Conservation (phyloP, 2,888 invertebrate genomes). For the Heliconius erato region DNA sequence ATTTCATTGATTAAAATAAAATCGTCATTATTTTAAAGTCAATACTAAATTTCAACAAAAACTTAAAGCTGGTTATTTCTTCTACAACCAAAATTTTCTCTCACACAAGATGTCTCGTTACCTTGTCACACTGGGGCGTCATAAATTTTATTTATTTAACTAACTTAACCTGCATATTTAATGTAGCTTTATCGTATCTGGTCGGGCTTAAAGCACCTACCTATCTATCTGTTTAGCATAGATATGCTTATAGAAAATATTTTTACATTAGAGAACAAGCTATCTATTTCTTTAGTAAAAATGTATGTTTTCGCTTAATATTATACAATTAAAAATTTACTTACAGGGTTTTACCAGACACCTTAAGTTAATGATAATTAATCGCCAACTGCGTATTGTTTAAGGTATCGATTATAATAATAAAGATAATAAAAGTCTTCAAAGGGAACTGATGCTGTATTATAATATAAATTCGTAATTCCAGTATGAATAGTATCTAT, state of each 20-base stretch:
- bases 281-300: background rate
- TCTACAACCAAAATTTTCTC: constrained; percentile 20
- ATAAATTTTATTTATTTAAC: constrained; percentile 47
- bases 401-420: too few species aligned
- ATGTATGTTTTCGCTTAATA: too few species aligned
- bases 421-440: too few species aligned
- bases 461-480: too few species aligned
- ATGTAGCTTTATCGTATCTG: constrained; percentile 4
- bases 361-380: too few species aligned
- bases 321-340: too few species aligned
- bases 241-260: background rate
- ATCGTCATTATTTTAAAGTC: too few species aligned
- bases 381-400: too few species aligned
- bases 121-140: constrained; percentile 41
- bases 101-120: constrained; percentile 51
- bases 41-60: background rate
- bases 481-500: too few species aligned
- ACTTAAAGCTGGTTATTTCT: background rate
- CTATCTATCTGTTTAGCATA: background rate
- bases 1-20: too few species aligned
- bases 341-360: too few species aligned
- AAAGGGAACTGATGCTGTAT: too few species aligned
- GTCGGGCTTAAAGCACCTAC: background rate
- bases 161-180: constrained; percentile 28
- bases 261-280: background rate